These are phyloP conservation scores for Drosophila quadrilineata DNA, from an alignment of 1,140 invertebrate species.

Conservation along the genomic window DNA sequence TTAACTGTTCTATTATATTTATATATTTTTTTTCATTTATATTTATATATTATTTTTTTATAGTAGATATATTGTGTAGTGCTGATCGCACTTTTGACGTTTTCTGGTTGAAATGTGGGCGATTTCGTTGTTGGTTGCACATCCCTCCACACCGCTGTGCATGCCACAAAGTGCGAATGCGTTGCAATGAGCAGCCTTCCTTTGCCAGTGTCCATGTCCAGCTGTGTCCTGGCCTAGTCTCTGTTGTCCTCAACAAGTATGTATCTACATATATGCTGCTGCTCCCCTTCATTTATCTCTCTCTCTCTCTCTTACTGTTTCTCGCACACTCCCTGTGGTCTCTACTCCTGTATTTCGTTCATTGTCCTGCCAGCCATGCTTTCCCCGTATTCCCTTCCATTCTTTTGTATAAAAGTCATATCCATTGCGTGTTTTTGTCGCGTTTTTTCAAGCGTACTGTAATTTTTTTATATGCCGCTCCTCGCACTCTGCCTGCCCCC, in stretches of 20 bases:
- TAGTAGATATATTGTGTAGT: not conserved
- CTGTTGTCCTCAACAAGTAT: conserved; percentile 23
- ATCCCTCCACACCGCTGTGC: conserved; percentile 8
- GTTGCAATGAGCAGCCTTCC: conserved; percentile 58
- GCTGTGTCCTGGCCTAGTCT: conserved; percentile 14
- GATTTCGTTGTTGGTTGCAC: not conserved
- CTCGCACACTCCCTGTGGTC: too few species aligned
- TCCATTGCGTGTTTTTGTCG: conserved; percentile 77
- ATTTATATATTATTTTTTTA: not conserved
- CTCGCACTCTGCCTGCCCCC: conserved; percentile 9
- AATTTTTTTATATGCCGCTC: conserved; percentile 64
- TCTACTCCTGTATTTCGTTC: not conserved
- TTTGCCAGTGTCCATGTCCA: not conserved
- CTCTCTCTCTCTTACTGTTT: not conserved
- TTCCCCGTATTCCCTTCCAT: conserved; percentile 22
- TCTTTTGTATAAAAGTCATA: conserved; percentile 74
- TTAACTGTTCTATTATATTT: not conserved
- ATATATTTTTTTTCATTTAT: not conserved
- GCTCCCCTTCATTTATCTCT: not conserved
- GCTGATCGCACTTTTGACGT: not conserved
- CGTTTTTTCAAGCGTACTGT: conserved; percentile 74
- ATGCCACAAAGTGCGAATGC: conserved; percentile 50
- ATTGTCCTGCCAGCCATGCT: not conserved
- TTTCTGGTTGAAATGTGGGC: not conserved
- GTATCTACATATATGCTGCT: too few species aligned